Base-by-base conservation (phyloP, 2,888 invertebrate species). In the Bombylius discolor region DNA sequence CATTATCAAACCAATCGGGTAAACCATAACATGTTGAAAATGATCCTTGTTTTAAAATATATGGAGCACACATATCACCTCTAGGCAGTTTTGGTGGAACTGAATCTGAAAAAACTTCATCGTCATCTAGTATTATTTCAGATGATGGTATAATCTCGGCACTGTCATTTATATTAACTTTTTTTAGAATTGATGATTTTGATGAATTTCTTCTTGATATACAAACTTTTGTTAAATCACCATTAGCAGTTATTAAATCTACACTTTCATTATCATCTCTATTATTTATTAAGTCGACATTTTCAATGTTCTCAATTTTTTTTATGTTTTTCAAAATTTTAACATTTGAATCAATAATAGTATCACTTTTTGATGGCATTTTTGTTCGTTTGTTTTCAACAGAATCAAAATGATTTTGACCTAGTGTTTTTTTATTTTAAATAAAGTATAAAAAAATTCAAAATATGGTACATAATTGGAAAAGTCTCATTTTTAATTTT, bases 101-200 rank as follows among this genome's bases (percentile, higher is more conserved):
- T 11, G 76, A 76, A 63, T 77, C 77, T 52, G 75, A 73, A 69
- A 84, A 83, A 13, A 83, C 84, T 61, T 84, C 83, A 65, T 84
- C 83, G 64, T 82, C 82, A 59, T 75, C 75, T 46, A 64, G 13
- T 31, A 64, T 59, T 55, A 66, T 60, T 14, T 69, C 68, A 42
- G 71, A 67, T 52, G 71, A 66, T 59, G 70, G 70, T 60, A 73
- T 74, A 55, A 71, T 70, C 65, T 73, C 72, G 6, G 70, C 68
- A 52, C 67, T 67, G 52, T 67, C 70, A 62, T 68, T 74, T 39
- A 71, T 74, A 63, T 73, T 72, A 54, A 73, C 73, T 63, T 68
- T 71, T 64, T 74, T 74, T 55, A 71, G 70, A 55, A 69, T 70
- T 47, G 70, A 72, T 51, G 69, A 69, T 62, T 68, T 70, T 44